A percentile compares a stretch with the other conserved stretches of the same genome.
Evolutionary conservation across 1,140 invertebrate species (phyloP).

Genomic region (Homalodisca vitripennis): DNA sequence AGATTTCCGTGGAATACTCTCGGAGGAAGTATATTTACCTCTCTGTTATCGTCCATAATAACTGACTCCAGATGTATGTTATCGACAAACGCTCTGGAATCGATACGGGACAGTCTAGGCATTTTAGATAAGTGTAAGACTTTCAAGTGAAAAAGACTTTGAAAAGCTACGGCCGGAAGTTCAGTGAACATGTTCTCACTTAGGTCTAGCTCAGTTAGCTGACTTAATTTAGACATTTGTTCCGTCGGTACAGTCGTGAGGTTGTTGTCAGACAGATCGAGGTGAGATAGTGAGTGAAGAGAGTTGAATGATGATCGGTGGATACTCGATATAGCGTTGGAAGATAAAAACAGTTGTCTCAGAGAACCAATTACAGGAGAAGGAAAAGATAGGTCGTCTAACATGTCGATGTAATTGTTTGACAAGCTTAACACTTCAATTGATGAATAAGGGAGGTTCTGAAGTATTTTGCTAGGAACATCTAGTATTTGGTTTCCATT

Average conservation of each 20-base stretch:
- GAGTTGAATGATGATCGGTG: slow-evolving; percentile 66
- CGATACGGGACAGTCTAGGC: slow-evolving; percentile 41
- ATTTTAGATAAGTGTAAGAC: slow-evolving; percentile 65
- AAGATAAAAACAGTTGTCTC: slow-evolving; percentile 61
- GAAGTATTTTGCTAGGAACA: slow-evolving; percentile 57
- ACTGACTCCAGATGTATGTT: slow-evolving; percentile 78
- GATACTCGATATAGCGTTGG: slow-evolving; percentile 70
- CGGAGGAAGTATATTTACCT: slow-evolving; percentile 64
- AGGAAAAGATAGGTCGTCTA: slow-evolving; percentile 65
- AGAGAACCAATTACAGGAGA: slow-evolving; percentile 59
- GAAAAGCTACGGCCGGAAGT: slow-evolving; percentile 70
- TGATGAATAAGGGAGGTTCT: slow-evolving; percentile 60
- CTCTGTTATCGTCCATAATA: slow-evolving; percentile 72
- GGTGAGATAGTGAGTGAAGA: slow-evolving; percentile 62
- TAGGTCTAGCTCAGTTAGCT: slow-evolving; percentile 68
- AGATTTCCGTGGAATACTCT: slow-evolving; percentile 74
- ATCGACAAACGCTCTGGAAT: slow-evolving; percentile 70
- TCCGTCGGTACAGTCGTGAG: slow-evolving; percentile 72
- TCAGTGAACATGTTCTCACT: slow-evolving; percentile 72
- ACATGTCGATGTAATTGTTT: slow-evolving; percentile 67
- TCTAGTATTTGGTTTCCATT: slow-evolving; percentile 75
- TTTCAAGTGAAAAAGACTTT: slow-evolving; percentile 74
- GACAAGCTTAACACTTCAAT: slow-evolving; percentile 68
- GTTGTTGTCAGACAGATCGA: slow-evolving; percentile 81
- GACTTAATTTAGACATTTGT: slow-evolving; percentile 69